phyloP scores from a whole-genome alignment of 2,888 invertebrate species.

The Cerastoderma edule region DNA sequence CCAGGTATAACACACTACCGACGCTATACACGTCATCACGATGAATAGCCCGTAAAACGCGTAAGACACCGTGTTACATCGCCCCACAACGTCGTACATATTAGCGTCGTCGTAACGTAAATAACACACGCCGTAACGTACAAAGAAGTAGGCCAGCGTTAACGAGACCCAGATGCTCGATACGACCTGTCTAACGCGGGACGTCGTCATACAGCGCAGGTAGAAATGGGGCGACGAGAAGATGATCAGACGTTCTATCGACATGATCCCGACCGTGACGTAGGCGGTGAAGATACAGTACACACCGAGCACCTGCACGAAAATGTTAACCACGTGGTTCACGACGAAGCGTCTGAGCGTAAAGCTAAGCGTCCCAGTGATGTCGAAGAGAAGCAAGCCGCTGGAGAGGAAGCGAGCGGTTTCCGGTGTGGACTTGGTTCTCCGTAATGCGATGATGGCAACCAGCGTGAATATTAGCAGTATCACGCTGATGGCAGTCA shows the following conservation, averaged over 20 bases:
- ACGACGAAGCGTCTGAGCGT: slow-evolving; percentile 32
- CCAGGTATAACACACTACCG: slow-evolving; percentile 18
- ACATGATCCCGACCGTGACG: slow-evolving; percentile 40
- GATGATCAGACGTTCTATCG: slow-evolving; percentile 38
- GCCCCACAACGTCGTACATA: slow-evolving; percentile 30
- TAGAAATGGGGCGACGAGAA: slow-evolving; percentile 37
- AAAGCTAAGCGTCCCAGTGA: slow-evolving; percentile 21
- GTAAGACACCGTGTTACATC: slow-evolving; percentile 27
- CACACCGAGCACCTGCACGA: slow-evolving; percentile 28
- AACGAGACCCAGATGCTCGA: slow-evolving; percentile 16
- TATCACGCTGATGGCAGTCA: slow-evolving; percentile 5
- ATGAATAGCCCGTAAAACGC: slow-evolving; percentile 18
- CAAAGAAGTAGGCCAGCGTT: slow-evolving; percentile 18
- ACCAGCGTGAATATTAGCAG: slow-evolving; percentile 1
- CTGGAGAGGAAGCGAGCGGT: slow-evolving; percentile 35
- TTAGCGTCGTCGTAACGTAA: not conserved
- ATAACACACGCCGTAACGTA: slow-evolving; percentile 33
- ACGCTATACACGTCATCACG: not conserved
- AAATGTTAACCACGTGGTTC: slow-evolving; percentile 24
- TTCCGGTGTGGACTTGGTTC: slow-evolving; percentile 16
- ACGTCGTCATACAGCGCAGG: slow-evolving; percentile 10
- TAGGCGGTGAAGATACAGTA: slow-evolving; percentile 26
- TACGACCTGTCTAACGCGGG: slow-evolving; percentile 11
- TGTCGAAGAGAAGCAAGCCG: slow-evolving; percentile 31
- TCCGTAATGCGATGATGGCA: not conserved